Evolutionary conservation across 1,140 invertebrate species (phyloP).

Genomic region (Drosophila bipectinata): DNA sequence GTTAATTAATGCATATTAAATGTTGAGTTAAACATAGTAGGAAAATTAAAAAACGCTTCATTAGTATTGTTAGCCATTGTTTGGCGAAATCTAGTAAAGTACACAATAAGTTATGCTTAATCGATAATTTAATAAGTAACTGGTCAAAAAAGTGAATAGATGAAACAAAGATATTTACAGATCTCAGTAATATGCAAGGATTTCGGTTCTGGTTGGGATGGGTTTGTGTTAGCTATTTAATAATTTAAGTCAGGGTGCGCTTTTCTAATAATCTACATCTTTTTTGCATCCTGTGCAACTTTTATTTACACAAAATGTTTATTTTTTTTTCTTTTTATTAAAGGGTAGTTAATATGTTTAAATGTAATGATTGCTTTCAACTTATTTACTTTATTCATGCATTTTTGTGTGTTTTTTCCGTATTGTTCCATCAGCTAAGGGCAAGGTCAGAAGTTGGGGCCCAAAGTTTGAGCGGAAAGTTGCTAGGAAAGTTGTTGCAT

Average conservation of each 20-base stretch:
- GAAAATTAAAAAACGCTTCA: constrained; percentile 56
- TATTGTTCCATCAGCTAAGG: constrained; percentile 29
- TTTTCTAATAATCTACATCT: constrained; percentile 25
- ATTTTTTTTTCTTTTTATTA: constrained; percentile 10
- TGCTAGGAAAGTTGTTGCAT: constrained; percentile 7
- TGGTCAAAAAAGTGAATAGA: constrained; percentile 36
- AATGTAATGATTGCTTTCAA: constrained; percentile 80
- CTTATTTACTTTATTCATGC: constrained; percentile 60
- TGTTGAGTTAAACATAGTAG: constrained; percentile 63
- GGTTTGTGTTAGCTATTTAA: constrained; percentile 15
- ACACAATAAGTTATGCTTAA: constrained; percentile 52
- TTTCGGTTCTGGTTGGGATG: constrained; percentile 33
- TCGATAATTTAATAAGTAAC: constrained; percentile 38
- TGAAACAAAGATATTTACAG: constrained; percentile 76
- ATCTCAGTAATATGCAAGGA: constrained; percentile 35
- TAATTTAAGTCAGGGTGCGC: constrained; percentile 36
- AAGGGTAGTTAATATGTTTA: constrained; percentile 51
- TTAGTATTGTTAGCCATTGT: constrained; percentile 32
- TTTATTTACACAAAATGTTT: constrained; percentile 49
- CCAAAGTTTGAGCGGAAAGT: constrained; percentile 5
- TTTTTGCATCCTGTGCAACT: constrained; percentile 42
- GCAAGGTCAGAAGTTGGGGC: background rate
- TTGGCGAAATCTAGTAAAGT: constrained; percentile 43
- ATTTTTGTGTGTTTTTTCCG: constrained; percentile 3
- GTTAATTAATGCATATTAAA: constrained; percentile 46